Conservation (phyloP, 92 coral and sea anemone genomes). For the Virgularia gustaviana region DNA sequence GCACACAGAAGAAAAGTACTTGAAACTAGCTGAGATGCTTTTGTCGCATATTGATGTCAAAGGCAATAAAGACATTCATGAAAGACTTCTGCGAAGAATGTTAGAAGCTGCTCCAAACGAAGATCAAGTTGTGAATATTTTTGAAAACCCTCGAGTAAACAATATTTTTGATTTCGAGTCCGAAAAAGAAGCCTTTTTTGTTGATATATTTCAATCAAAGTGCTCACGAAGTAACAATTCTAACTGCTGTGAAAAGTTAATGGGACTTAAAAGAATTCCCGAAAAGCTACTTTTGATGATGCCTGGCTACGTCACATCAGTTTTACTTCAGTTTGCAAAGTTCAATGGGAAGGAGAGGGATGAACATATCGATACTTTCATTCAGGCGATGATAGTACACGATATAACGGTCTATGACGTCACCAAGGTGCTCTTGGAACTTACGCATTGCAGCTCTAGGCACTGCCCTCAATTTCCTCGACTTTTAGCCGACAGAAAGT, state of each 20-base stretch:
- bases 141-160: not conserved
- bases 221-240: not conserved
- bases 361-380: conserved; percentile 10
- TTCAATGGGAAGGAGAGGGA: not conserved
- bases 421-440: not conserved
- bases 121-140: conserved; percentile 1
- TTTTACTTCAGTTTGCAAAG: conserved; percentile 10
- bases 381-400: not conserved
- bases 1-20: conserved; percentile 1
- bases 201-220: conserved; percentile 1
- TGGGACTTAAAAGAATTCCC: conserved; percentile 6
- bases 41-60: not conserved
- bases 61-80: not conserved
- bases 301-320: not conserved
- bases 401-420: not conserved
- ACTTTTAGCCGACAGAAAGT: not conserved
- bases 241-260: not conserved
- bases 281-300: not conserved
- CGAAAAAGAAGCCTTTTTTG: conserved; percentile 17
- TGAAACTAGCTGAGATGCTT: not conserved
- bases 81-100: not conserved
- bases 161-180: not conserved
- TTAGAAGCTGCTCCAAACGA: conserved; percentile 16
- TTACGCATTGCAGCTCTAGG: not conserved
- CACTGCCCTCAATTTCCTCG: not conserved